Conservation (phyloP, 2,113 vertebrate species). For the Nothoprocta pentlandii region DNA sequence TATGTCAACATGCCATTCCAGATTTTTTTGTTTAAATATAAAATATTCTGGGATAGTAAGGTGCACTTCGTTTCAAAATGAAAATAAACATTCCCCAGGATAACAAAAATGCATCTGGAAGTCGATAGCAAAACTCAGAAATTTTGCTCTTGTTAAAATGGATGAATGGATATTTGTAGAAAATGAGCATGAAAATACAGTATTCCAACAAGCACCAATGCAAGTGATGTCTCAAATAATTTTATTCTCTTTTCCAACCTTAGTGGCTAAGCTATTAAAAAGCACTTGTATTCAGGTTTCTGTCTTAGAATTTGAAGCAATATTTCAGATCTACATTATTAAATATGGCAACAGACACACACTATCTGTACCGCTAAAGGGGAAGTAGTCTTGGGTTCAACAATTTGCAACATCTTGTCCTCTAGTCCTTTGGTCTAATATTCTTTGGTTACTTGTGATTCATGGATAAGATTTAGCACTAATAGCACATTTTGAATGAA, state of each 20-base stretch:
- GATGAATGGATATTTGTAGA: neutral
- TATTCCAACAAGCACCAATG: neutral
- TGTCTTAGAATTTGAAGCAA: neutral
- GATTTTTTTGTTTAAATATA: constrained; percentile 13
- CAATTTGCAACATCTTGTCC: neutral
- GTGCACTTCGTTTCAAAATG: constrained; percentile 1
- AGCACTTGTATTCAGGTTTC: neutral
- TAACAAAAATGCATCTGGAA: constrained; percentile 17
- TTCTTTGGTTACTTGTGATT: neutral
- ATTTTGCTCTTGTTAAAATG: neutral
- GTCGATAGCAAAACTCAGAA: neutral
- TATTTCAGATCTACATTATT: constrained; percentile 11
- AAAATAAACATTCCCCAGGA: constrained; percentile 37
- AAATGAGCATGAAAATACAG: neutral
- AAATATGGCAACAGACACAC: neutral
- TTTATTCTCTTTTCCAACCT: neutral
- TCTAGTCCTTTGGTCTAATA: neutral
- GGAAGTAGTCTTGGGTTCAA: neutral
- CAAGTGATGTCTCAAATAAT: neutral
- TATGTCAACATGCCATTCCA: constrained; percentile 1
- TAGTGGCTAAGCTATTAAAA: constrained; percentile 2
- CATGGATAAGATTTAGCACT: neutral
- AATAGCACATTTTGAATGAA: accelerated
- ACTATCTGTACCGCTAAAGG: neutral
- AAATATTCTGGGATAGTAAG: constrained; percentile 6